These are phyloP conservation scores for Octomys mimax DNA, from an alignment of 2,797 vertebrate species.

Conservation along the genomic window DNA sequence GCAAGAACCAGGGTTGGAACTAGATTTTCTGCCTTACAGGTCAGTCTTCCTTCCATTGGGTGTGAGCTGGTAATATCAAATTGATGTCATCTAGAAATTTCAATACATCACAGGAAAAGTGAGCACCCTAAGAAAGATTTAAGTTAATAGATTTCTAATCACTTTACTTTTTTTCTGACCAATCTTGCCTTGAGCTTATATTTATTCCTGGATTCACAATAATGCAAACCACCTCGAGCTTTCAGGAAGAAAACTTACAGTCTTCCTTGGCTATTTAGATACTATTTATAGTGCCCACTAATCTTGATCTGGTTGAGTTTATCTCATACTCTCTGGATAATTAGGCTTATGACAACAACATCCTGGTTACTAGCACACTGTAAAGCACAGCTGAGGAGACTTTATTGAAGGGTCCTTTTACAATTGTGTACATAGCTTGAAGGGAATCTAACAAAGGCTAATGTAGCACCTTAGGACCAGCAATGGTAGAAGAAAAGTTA, in stretches of 20 bases:
- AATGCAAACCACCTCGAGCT: neutral
- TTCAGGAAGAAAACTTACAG: neutral
- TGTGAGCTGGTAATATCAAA: neutral
- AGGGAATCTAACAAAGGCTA: neutral
- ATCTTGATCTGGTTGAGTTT: neutral
- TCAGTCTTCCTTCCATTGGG: neutral
- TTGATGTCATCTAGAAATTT: neutral
- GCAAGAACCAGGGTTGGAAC: neutral
- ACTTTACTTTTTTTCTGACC: neutral
- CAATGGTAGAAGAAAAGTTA: neutral
- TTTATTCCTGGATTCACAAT: neutral
- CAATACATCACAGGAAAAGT: neutral
- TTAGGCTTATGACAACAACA: neutral
- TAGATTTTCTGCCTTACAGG: neutral
- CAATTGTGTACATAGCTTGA: neutral
- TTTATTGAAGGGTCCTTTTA: neutral
- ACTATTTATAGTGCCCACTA: neutral
- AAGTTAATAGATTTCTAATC: neutral
- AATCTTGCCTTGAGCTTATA: neutral
- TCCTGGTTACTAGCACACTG: neutral
- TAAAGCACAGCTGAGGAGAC: neutral
- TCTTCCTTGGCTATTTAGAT: constrained; percentile 14
- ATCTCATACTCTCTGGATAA: neutral
- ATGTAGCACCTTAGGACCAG: neutral
- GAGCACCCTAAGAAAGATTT: neutral